Percentiles rank a stretch among this genome's conserved stretches.
Conservation (phyloP, 2,113 vertebrate genomes). For the Verasper variegatus region DNA sequence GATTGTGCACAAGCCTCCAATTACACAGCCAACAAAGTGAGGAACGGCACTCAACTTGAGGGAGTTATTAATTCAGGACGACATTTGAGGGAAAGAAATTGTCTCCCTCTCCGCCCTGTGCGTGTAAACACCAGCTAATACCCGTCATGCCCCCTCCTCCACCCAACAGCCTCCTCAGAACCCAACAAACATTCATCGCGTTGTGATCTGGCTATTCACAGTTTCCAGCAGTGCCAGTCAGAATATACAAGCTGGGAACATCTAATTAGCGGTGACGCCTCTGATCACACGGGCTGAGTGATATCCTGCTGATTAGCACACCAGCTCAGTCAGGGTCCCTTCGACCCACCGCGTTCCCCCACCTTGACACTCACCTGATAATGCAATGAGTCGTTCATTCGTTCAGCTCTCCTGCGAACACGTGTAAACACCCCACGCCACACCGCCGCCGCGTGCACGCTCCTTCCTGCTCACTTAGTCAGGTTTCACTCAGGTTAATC, state of each 20-base stretch:
- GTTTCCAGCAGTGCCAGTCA: conserved; percentile 27
- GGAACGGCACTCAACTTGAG: neutral
- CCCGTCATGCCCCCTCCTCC: neutral
- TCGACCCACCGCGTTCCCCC: neutral
- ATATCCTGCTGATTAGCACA: conserved; percentile 7
- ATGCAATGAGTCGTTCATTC: conserved; percentile 44
- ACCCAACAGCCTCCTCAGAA: neutral
- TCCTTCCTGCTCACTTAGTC: conserved; percentile 27
- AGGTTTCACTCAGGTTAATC: conserved; percentile 54
- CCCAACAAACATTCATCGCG: conserved; percentile 4
- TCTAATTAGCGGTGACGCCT: conserved; percentile 60
- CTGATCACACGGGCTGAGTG: conserved; percentile 40
- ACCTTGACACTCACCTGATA: conserved; percentile 22
- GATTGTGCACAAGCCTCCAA: conserved; percentile 15
- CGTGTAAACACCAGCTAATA: conserved; percentile 20
- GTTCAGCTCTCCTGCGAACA: conserved; percentile 10
- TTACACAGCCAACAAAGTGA: conserved; percentile 25
- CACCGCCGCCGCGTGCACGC: neutral
- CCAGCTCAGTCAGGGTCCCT: neutral
- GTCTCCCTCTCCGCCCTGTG: neutral
- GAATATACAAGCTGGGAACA: conserved; percentile 44
- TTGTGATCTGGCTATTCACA: conserved; percentile 57
- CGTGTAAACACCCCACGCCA: conserved; percentile 27
- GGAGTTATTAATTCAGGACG: conserved; percentile 29
- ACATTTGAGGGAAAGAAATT: neutral